Base-by-base conservation (phyloP, 2,797 vertebrate species). In the Amniataba percoides region DNA sequence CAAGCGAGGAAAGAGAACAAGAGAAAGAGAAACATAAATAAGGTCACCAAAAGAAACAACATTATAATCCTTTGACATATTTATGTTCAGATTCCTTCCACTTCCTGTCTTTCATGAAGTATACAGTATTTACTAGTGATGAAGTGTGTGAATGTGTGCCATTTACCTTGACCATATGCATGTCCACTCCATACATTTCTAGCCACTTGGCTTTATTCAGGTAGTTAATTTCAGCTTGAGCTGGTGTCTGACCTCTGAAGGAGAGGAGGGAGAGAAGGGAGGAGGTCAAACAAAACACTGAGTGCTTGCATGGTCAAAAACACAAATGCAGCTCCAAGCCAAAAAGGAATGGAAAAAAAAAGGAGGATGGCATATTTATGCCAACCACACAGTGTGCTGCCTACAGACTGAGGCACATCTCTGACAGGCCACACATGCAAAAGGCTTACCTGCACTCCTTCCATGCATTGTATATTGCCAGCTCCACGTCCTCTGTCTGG, bases 161-260 rank as follows among this genome's bases (percentile, higher is more conserved):
- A n/a, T 43, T 91, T 94, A 98, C 98, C 97, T 99, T 97, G 67
- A 99, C 98, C 93, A 97, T 97, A 84, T 99, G 98, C 98, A 99
- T 99, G 93, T 99, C 98, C 85, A 99, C 98, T 0, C 98, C 98
- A 78, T 99, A 99, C 98, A 99, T 99, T 95, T 99, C 98, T 79
- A 99, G 89, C 98, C 98, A 99, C 92, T 99, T 99, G 77, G 98
- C 98, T 94, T 99, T 99, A 89, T 99, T 99, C 90, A 99, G 93
- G 91, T 98, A 99, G 94, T 99, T 99, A 40, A 97, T 99, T 95
- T 99, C 98, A 75, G 98, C 98, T 85, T 98, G 97, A 7, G 97
- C 96, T 58, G 98, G 98, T 57, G 95, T 97, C 91, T 99, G 98
- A 40, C 97, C 97, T 91, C 98, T 99, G 95, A 52, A 67, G 65